Evolutionary conservation across 2,888 invertebrate genomes (phyloP).

Genomic region (Helicoverpa assulta): DNA sequence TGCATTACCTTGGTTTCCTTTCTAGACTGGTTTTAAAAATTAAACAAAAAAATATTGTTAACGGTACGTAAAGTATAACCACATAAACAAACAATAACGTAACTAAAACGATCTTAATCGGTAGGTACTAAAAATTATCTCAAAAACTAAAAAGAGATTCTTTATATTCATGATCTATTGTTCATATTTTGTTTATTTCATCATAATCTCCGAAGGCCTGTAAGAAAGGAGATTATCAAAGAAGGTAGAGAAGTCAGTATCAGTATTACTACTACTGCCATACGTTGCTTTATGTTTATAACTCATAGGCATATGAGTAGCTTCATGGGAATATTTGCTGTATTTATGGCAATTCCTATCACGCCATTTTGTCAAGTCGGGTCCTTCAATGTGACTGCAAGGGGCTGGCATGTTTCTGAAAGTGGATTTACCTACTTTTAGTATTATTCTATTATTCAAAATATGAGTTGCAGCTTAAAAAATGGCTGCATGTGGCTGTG

Average conservation of each 20-base stretch:
- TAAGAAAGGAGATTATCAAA: conserved; percentile 58
- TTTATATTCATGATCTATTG: too few species aligned
- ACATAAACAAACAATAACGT: too few species aligned
- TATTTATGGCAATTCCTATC: conserved; percentile 70
- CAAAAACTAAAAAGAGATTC: too few species aligned
- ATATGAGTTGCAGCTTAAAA: too few species aligned
- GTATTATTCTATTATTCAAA: background rate
- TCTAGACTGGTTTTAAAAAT: too few species aligned
- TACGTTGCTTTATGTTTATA: conserved; percentile 45
- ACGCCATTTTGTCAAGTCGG: conserved; percentile 74
- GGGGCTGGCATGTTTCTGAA: conserved; percentile 76
- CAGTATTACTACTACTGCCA: conserved; percentile 25
- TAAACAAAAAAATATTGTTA: too few species aligned
- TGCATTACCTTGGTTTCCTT: too few species aligned
- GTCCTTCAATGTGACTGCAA: conserved; percentile 71
- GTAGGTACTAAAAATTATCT: too few species aligned
- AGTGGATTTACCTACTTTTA: background rate
- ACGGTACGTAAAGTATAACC: too few species aligned
- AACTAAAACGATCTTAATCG: too few species aligned
- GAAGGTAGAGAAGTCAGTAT: conserved; percentile 58
- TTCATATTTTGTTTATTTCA: too few species aligned
- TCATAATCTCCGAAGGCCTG: conserved; percentile 12
- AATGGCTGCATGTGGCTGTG: too few species aligned
- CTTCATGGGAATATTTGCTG: conserved; percentile 48
- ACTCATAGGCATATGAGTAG: conserved; percentile 40